These are phyloP conservation scores for Drosophila biarmipes DNA, from an alignment of 1,140 invertebrate genomes.

Conservation along the genomic window DNA sequence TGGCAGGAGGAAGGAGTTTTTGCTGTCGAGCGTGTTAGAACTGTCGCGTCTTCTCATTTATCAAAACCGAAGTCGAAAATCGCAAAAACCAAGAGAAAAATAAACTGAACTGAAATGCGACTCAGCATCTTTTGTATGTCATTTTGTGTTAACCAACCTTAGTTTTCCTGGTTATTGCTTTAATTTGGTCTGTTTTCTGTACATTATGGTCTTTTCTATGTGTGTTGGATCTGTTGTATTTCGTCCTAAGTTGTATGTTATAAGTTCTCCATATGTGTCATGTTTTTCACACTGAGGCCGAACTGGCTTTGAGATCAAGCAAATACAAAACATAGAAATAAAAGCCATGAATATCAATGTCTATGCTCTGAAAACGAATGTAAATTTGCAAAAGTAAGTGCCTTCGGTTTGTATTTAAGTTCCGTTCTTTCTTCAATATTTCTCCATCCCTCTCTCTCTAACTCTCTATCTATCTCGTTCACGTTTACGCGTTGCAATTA, in stretches of 20 bases:
- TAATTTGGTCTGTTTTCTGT: constrained; percentile 39
- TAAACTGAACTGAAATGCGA: constrained; percentile 34
- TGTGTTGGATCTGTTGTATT: constrained; percentile 44
- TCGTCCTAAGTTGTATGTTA: constrained; percentile 45
- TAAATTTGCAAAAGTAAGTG: constrained; percentile 68
- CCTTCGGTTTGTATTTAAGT: constrained; percentile 73
- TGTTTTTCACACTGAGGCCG: constrained; percentile 53
- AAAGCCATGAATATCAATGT: constrained; percentile 56
- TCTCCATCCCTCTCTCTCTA: constrained; percentile 28
- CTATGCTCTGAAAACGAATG: constrained; percentile 63
- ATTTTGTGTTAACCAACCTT: constrained; percentile 29
- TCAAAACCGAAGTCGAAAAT: constrained; percentile 16
- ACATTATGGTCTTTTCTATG: constrained; percentile 31
- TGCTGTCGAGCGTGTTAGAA: constrained; percentile 13
- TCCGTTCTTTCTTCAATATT: constrained; percentile 54
- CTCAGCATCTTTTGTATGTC: constrained; percentile 37
- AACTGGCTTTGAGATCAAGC: constrained; percentile 42
- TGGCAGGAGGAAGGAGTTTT: constrained; percentile 15
- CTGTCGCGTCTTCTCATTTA: constrained; percentile 35
- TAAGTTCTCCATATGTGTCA: constrained; percentile 64
- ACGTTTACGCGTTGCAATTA: constrained; percentile 60
- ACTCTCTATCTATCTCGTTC: constrained; percentile 39
- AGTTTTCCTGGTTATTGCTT: constrained; percentile 11
- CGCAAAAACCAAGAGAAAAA: constrained; percentile 22
- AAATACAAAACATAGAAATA: constrained; percentile 53